Conservation (phyloP, 2,888 invertebrate species). For the Scaptomyza tumidula region DNA sequence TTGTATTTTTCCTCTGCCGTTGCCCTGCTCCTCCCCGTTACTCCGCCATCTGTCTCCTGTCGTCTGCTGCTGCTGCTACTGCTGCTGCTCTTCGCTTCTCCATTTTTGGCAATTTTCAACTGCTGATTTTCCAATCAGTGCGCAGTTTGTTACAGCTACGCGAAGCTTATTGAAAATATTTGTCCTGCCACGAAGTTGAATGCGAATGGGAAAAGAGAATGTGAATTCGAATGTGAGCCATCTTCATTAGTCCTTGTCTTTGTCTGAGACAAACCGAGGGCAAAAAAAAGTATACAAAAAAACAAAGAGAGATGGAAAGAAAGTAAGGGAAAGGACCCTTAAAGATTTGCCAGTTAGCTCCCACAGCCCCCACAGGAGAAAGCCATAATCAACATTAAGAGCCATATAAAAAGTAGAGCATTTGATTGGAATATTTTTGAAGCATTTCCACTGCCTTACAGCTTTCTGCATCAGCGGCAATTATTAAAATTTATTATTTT, state of each 20-base stretch:
- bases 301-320: background rate
- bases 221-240: slow-evolving; percentile 47
- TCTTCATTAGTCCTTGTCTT: slow-evolving; percentile 72
- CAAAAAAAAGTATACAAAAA: background rate
- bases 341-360: slow-evolving; percentile 49
- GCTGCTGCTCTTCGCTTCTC: background rate
- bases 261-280: slow-evolving; percentile 40
- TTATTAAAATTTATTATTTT: no score
- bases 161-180: slow-evolving; percentile 74
- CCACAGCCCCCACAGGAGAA: no score
- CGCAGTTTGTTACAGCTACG: slow-evolving; percentile 68
- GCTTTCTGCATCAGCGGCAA: background rate
- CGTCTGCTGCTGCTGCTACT: no score
- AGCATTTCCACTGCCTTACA: slow-evolving; percentile 18
- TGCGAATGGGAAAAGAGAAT: slow-evolving; percentile 29
- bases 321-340: slow-evolving; percentile 14
- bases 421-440: slow-evolving; percentile 1
- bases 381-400: slow-evolving; percentile 40
- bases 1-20: slow-evolving; percentile 50
- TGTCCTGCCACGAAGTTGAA: slow-evolving; percentile 51
- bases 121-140: slow-evolving; percentile 76
- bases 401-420: slow-evolving; percentile 13
- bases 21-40: background rate
- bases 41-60: background rate
- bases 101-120: slow-evolving; percentile 64